phyloP scores from a whole-genome alignment of 2,113 vertebrate species.

The Lepus americanus region DNA sequence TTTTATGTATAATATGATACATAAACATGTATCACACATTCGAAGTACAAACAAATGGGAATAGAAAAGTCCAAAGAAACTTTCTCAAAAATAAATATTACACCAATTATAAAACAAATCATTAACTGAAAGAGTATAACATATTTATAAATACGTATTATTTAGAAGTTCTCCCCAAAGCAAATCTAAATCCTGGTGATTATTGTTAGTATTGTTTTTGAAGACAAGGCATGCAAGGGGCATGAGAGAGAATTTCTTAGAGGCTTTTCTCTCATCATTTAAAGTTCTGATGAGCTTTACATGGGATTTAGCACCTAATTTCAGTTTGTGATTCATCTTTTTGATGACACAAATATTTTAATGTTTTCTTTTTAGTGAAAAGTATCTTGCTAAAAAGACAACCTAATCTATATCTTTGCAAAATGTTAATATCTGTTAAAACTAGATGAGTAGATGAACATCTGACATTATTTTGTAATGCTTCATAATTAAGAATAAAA shows the following conservation, averaged over 20 bases:
- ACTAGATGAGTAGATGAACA: not conserved
- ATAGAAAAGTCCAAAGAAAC: not conserved
- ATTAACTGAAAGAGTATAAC: conserved; percentile 44
- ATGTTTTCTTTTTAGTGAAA: conserved; percentile 34
- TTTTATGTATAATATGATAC: not conserved
- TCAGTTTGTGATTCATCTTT: conserved; percentile 19
- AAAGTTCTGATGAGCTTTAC: conserved; percentile 26
- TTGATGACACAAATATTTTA: conserved; percentile 21
- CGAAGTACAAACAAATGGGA: not conserved
- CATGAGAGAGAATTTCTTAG: conserved; percentile 47
- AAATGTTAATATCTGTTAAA: conserved; percentile 52
- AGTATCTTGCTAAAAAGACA: conserved; percentile 27
- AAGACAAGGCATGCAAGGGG: not conserved
- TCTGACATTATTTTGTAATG: conserved; percentile 53
- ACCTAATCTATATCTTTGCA: not conserved
- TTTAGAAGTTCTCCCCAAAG: not conserved
- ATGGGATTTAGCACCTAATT: not conserved
- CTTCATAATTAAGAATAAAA: conserved; percentile 65
- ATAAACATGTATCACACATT: not conserved
- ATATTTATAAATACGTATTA: conserved; percentile 8
- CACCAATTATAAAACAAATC: conserved; percentile 32
- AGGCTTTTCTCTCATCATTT: not conserved
- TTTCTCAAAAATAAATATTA: conserved; percentile 35
- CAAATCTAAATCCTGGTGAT: conserved; percentile 36
- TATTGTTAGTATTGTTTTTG: conserved; percentile 32